Conservation (phyloP, 2,888 invertebrate species). For the Sarcophaga caerulescens region DNA sequence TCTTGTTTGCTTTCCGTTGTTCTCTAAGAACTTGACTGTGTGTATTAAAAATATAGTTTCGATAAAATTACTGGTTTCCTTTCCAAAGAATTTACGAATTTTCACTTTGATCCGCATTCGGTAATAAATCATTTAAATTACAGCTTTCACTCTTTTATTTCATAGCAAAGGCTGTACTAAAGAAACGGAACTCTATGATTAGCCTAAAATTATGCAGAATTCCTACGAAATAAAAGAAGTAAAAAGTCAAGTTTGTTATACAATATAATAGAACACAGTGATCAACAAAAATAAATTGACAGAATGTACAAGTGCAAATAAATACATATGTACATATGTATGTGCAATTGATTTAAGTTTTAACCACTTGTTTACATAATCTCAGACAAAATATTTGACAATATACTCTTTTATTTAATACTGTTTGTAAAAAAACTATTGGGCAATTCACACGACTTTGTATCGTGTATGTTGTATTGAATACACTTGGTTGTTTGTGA, state of each 20-base stretch:
- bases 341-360: too few species aligned
- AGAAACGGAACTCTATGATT: conserved; percentile 44
- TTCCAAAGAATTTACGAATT: conserved; percentile 74
- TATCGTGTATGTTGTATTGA: too few species aligned
- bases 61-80: conserved; percentile 42
- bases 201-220: conserved; percentile 50
- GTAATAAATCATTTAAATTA: conserved; percentile 81
- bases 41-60: not conserved
- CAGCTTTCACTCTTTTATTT: conserved; percentile 77
- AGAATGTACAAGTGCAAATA: too few species aligned
- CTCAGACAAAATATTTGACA: too few species aligned
- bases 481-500: too few species aligned
- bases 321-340: too few species aligned
- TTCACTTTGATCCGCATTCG: conserved; percentile 56
- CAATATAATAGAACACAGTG: conserved; percentile 33
- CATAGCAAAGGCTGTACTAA: not conserved
- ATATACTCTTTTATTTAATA: too few species aligned
- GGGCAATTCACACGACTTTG: too few species aligned
- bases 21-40: not conserved
- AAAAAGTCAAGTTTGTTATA: not conserved
- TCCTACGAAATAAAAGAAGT: not conserved
- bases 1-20: not conserved
- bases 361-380: too few species aligned
- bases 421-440: too few species aligned
- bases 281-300: not conserved